A percentile compares a stretch with the other conserved stretches of the same genome.
These are phyloP conservation scores for Limnephilus rhombicus DNA, from an alignment of 2,888 invertebrate species.

Conservation along the genomic window DNA sequence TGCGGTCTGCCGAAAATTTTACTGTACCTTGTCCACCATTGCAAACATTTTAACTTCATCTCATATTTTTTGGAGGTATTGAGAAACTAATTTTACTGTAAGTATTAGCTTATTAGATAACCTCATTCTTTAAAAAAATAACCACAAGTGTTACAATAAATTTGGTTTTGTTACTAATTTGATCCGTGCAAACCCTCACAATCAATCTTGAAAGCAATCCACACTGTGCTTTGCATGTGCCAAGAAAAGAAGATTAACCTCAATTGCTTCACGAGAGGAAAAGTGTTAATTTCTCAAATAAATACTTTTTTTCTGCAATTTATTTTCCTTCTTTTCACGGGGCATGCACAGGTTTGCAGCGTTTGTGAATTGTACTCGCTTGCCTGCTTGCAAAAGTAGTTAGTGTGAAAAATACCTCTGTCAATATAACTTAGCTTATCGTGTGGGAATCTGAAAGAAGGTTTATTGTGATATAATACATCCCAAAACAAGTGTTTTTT, in stretches of 20 bases:
- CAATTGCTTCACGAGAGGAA: background rate
- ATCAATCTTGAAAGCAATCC: background rate
- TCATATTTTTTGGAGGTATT: too few relatives aligned
- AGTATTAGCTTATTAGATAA: too few relatives aligned
- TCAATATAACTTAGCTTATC: background rate
- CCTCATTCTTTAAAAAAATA: too few relatives aligned
- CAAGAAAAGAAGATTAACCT: background rate
- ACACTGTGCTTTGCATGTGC: background rate
- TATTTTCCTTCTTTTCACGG: background rate
- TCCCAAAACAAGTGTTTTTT: conserved; percentile 2
- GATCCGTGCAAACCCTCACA: background rate
- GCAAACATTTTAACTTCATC: too few relatives aligned
- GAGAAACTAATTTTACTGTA: too few relatives aligned
- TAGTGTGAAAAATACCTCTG: background rate
- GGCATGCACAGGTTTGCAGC: background rate
- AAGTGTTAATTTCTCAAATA: background rate
- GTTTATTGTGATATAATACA: background rate
- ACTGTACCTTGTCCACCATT: too few relatives aligned
- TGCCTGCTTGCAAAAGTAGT: background rate
- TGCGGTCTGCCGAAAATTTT: too few relatives aligned
- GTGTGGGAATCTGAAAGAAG: background rate
- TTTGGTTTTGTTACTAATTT: too few relatives aligned
- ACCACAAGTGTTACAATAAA: too few relatives aligned
- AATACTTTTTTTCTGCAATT: background rate
- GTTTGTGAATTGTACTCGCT: background rate